Percentiles rank a stretch among this genome's conserved stretches.
phyloP scores from a whole-genome alignment of 1,140 invertebrate genomes.

The Drosophila oshimai region DNA sequence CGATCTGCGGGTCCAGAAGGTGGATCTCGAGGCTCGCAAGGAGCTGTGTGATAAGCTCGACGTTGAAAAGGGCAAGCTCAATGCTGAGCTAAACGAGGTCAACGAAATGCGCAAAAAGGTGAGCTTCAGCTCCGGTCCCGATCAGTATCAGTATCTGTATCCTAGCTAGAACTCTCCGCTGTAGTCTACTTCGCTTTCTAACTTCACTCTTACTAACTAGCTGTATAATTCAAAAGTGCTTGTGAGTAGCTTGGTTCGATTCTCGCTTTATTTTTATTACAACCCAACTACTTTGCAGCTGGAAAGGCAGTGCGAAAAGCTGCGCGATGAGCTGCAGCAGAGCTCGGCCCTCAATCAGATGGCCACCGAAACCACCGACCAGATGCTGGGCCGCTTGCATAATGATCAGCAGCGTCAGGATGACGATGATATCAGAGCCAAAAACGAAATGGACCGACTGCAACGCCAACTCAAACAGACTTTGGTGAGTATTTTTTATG shows the following conservation, averaged over 20 bases:
- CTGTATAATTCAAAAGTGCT: background rate
- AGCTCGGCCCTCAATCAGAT: slow-evolving; percentile 38
- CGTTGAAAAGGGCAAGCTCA: slow-evolving; percentile 67
- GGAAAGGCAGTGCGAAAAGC: slow-evolving; percentile 48
- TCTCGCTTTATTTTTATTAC: background rate
- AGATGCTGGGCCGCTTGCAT: slow-evolving; percentile 56
- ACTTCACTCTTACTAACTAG: background rate
- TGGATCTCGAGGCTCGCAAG: slow-evolving; percentile 68
- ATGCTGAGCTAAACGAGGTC: slow-evolving; percentile 71
- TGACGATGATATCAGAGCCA: slow-evolving; percentile 41
- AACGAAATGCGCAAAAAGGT: slow-evolving; percentile 69
- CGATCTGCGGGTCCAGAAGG: slow-evolving; percentile 52
- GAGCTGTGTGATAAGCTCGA: slow-evolving; percentile 79
- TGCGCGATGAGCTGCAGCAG: slow-evolving; percentile 56
- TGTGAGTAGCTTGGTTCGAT: background rate
- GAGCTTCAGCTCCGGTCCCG: slow-evolving; percentile 15
- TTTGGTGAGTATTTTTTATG: slow-evolving; percentile 35
- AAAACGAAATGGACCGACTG: slow-evolving; percentile 61
- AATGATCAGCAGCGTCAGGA: slow-evolving; percentile 66
- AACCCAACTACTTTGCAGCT: slow-evolving; percentile 30
- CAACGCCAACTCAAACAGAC: slow-evolving; percentile 47
- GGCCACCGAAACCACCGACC: slow-evolving; percentile 59
- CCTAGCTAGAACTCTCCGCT: background rate
- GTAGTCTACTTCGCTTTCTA: slow-evolving; percentile 1
- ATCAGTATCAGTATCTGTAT: slow-evolving; percentile 14